Evolutionary conservation across 2,888 invertebrate genomes (phyloP).

Genomic region (Tetropium fuscum): DNA sequence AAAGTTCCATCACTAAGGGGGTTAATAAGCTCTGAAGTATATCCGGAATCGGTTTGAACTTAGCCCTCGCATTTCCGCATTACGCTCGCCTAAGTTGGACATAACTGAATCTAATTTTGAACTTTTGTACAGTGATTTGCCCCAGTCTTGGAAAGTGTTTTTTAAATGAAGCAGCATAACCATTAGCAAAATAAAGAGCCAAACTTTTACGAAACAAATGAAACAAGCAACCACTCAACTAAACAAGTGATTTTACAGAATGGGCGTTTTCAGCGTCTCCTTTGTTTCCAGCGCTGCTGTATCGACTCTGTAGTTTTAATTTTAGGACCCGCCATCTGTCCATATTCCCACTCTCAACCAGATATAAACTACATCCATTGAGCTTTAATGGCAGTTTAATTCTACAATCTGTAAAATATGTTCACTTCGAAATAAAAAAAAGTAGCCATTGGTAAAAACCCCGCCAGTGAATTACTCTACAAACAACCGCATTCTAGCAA

Average conservation of each 20-base stretch:
- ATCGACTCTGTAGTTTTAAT: constrained; percentile 48
- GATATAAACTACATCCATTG: constrained; percentile 41
- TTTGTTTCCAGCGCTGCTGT: constrained; percentile 35
- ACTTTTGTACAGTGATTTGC: constrained; percentile 26
- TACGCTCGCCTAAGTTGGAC: constrained; percentile 21
- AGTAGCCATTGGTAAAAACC: too few relatives aligned
- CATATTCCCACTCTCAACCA: constrained; percentile 52
- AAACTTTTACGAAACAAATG: constrained; percentile 40
- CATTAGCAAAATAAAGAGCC: constrained; percentile 43
- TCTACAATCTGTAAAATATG: too few relatives aligned
- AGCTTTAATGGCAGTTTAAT: neutral
- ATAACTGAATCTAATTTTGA: constrained; percentile 31
- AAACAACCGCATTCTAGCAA: too few relatives aligned
- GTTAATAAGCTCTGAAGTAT: constrained; percentile 1
- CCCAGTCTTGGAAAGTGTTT: constrained; percentile 14
- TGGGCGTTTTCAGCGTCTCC: constrained; percentile 35
- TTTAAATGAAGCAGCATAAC: constrained; percentile 31
- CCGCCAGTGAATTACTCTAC: too few relatives aligned
- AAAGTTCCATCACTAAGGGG: constrained; percentile 3
- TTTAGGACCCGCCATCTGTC: constrained; percentile 30
- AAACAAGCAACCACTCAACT: constrained; percentile 35
- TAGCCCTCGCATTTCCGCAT: constrained; percentile 14
- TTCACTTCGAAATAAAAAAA: too few relatives aligned
- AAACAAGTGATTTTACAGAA: constrained; percentile 39
- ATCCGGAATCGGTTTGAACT: constrained; percentile 14